Conservation (phyloP, 2,113 vertebrate genomes). For the Corythornis vintsioides region DNA sequence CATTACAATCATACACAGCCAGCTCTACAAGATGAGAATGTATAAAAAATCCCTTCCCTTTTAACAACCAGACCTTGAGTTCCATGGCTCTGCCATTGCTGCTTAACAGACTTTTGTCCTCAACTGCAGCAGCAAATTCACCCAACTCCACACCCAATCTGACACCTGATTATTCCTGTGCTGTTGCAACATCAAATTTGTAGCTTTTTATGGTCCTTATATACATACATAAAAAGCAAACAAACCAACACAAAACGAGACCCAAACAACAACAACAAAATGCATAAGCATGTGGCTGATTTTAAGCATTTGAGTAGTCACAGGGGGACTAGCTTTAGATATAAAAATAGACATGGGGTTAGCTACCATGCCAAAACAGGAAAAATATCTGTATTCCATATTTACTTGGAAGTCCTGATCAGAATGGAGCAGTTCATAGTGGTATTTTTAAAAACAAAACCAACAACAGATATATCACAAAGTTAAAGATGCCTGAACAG, state of each 20-base stretch:
- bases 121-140: background rate
- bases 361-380: background rate
- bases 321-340: background rate
- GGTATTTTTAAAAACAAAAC: background rate
- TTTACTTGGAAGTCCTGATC: background rate
- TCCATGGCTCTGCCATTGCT: background rate
- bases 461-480: fast-evolving
- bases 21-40: background rate
- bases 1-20: slow-evolving; percentile 21
- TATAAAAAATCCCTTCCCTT: background rate
- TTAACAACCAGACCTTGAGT: background rate
- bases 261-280: background rate
- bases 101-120: background rate
- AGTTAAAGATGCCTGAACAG: background rate
- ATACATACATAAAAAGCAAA: too few relatives aligned
- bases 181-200: background rate
- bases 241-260: too few relatives aligned
- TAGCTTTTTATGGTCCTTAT: background rate
- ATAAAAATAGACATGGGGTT: background rate
- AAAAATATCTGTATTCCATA: background rate
- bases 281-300: background rate
- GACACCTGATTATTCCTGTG: background rate
- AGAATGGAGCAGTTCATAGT: background rate
- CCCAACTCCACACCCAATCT: background rate
- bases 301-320: fast-evolving